A percentile compares a stretch with the other conserved stretches of the same genome.
Evolutionary conservation across 2,797 vertebrate genomes (phyloP).

Genomic region (Limosa lapponica): DNA sequence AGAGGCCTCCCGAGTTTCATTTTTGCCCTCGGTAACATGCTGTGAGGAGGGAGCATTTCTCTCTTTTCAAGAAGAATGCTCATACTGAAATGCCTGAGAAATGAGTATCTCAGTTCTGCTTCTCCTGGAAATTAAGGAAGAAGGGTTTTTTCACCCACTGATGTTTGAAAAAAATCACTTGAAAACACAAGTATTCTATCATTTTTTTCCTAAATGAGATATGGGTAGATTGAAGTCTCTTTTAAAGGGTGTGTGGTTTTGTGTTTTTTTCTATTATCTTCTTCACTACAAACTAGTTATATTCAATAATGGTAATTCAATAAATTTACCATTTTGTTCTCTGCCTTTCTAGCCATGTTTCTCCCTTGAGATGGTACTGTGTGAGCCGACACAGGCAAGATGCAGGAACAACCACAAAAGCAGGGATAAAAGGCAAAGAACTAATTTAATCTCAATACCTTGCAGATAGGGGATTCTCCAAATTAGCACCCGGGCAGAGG

Average conservation of each 20-base stretch:
- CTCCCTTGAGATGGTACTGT: background rate
- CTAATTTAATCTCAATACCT: background rate
- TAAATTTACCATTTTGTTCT: background rate
- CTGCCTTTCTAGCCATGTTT: background rate
- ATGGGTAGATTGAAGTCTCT: rapidly evolving
- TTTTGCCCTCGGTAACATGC: rapidly evolving
- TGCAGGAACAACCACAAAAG: background rate
- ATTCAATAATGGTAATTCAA: background rate
- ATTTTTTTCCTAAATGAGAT: background rate
- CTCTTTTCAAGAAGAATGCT: background rate
- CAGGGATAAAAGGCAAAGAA: background rate
- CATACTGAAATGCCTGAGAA: background rate
- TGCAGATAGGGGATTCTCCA: background rate
- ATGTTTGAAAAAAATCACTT: background rate
- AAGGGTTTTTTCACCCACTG: rapidly evolving
- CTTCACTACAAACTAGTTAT: background rate
- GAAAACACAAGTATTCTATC: background rate
- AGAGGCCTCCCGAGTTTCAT: rapidly evolving
- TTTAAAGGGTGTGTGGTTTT: background rate
- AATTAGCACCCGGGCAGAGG: background rate
- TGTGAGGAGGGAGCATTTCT: rapidly evolving
- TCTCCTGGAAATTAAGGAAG: background rate
- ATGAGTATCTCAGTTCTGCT: rapidly evolving
- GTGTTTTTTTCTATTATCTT: background rate
- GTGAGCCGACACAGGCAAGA: background rate